Conservation (phyloP, 2,113 vertebrate genomes). For the Ia io region DNA sequence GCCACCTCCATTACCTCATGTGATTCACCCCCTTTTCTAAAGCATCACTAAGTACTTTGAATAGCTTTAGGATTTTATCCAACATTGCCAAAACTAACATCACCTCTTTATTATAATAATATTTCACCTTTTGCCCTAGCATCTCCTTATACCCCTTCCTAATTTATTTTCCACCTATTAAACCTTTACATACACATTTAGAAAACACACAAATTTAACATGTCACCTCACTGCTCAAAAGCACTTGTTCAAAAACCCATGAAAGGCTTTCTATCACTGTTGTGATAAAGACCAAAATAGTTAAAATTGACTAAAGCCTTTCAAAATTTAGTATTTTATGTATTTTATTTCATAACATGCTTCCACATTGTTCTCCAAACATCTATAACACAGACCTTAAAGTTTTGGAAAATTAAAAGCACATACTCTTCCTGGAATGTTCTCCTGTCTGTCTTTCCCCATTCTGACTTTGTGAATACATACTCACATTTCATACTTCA, state of each 20-base stretch:
- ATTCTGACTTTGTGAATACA: slow-evolving; percentile 29
- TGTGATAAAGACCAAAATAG: slow-evolving; percentile 3
- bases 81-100: slow-evolving; percentile 8
- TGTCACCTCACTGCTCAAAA: neutral
- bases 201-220: neutral
- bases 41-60: neutral
- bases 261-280: neutral
- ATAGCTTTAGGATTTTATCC: slow-evolving; percentile 34
- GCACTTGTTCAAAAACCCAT: neutral
- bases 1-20: neutral
- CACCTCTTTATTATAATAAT: neutral
- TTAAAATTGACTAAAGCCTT: neutral
- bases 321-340: neutral
- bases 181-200: slow-evolving; percentile 22
- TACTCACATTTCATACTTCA: slow-evolving; percentile 7
- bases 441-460: neutral
- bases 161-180: neutral
- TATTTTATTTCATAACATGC: neutral
- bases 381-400: neutral
- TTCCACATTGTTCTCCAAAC: neutral
- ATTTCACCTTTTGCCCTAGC: neutral
- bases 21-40: neutral
- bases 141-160: neutral
- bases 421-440: neutral
- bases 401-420: slow-evolving; percentile 4